Percentiles rank a stretch among this genome's conserved stretches.
Evolutionary conservation across 2,888 invertebrate genomes (phyloP).

Genomic region (Brenthis hecate): DNA sequence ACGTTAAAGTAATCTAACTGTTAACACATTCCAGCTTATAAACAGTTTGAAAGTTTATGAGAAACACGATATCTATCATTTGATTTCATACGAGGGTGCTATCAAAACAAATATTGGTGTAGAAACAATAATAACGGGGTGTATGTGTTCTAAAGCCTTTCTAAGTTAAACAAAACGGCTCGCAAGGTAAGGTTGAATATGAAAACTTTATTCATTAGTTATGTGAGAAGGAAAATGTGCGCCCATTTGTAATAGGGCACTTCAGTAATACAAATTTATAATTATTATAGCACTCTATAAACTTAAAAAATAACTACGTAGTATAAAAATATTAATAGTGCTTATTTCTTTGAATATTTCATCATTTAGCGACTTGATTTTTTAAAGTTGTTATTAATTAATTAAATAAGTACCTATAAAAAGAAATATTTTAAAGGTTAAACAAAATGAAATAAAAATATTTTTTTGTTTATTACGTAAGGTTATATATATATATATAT

Average conservation of each 20-base stretch:
- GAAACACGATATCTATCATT: conserved; percentile 4
- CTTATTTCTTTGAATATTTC: not conserved
- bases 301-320: conserved; percentile 3
- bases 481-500: no score
- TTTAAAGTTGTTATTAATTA: not conserved
- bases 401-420: no score
- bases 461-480: no score
- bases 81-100: conserved; percentile 2
- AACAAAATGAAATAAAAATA: no score
- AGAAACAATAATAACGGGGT: conserved; percentile 31
- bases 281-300: conserved; percentile 2
- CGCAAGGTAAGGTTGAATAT: conserved; percentile 51
- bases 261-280: conserved; percentile 20
- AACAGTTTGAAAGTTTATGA: conserved; percentile 4
- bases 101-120: conserved; percentile 22
- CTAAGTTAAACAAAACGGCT: conserved; percentile 56
- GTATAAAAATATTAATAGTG: not conserved
- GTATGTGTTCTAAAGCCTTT: conserved; percentile 31
- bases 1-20: no score
- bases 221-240: conserved; percentile 35
- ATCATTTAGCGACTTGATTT: not conserved
- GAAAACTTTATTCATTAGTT: conserved; percentile 62
- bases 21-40: not conserved
- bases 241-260: conserved; percentile 27
- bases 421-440: no score